phyloP scores from a whole-genome alignment of 2,797 vertebrate genomes.

The Streptopelia turtur region DNA sequence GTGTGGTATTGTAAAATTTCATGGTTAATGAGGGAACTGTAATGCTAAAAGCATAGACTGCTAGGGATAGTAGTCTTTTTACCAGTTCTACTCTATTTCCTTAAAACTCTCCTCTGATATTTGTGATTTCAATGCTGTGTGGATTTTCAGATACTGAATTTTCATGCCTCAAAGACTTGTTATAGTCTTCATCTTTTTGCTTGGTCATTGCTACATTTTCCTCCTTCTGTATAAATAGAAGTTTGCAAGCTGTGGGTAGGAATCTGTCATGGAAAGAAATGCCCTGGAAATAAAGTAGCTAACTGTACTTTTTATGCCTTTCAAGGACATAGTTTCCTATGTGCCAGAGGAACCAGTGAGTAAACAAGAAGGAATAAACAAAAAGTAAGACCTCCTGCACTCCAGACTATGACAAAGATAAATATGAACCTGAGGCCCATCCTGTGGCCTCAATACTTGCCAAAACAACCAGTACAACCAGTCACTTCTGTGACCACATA shows the following conservation, averaged over 20 bases:
- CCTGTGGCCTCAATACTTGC: neutral
- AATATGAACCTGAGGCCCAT: neutral
- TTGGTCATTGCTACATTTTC: neutral
- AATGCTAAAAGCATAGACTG: neutral
- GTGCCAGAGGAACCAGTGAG: neutral
- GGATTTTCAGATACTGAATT: neutral
- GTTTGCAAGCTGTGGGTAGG: neutral
- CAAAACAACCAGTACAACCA: neutral
- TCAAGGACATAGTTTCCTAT: neutral
- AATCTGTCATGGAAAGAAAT: neutral
- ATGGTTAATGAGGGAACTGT: neutral
- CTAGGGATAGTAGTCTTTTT: neutral
- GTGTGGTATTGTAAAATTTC: neutral
- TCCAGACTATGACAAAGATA: neutral
- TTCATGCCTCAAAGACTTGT: neutral
- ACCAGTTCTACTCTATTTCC: neutral
- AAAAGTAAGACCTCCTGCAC: neutral
- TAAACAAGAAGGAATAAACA: slow-evolving; percentile 22
- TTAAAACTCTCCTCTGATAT: neutral
- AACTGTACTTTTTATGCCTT: neutral
- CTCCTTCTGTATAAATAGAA: neutral
- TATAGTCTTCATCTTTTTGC: neutral
- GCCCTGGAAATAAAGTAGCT: neutral
- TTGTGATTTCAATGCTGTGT: neutral
- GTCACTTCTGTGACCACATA: neutral